Evolutionary conservation across 2,888 invertebrate species (phyloP), one percentile per base, ranked within the genome.

Genomic region (Epinotia bilunana): DNA sequence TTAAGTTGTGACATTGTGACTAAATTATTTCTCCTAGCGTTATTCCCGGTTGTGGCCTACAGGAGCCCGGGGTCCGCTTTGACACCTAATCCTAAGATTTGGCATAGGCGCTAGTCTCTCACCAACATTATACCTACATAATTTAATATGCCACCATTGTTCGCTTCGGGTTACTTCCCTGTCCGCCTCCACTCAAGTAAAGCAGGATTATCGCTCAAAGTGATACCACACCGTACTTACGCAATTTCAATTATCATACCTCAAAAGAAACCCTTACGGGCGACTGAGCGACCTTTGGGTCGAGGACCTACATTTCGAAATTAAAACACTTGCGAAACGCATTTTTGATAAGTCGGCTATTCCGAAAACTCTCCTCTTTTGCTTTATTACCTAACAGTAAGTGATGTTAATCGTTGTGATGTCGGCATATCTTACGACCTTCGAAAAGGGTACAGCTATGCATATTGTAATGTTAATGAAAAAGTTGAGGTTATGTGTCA

Each of bases 211-310:
- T 60, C 60, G 55, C 70, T 74, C 65, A 67, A 57, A 61, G 33
- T 65, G 60, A 63, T 16, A 11, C 43, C 58, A 39, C 13, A 49
- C 63, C 77, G 76, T 70, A 79, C 80, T 90, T 89, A 85, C 86
- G 89, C 85, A 91, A 90, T 73, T 77, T 60, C 74, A 85, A 87
- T 84, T 86, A 85, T 78, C 81, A 75, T 65, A 23, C 43, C 12
- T 18, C 64, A 28, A 58, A 43, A 23, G 39, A 46, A 58, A n/a
- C 74, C 58, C 63, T 60, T 71, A n/a, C 33, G 64, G 64, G 43
- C 23, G 53, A 71, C 28, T 64, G 60, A 69, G 18, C 11, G 58
- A 65, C 70, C 70, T 71, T 71, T 74, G 7, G 65, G 53, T 58
- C 49, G 33, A 74, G 63, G 74, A 67, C 49, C 72, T 58, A 69